Conservation (phyloP, 2,113 vertebrate genomes). For the Anoura caudifer region DNA sequence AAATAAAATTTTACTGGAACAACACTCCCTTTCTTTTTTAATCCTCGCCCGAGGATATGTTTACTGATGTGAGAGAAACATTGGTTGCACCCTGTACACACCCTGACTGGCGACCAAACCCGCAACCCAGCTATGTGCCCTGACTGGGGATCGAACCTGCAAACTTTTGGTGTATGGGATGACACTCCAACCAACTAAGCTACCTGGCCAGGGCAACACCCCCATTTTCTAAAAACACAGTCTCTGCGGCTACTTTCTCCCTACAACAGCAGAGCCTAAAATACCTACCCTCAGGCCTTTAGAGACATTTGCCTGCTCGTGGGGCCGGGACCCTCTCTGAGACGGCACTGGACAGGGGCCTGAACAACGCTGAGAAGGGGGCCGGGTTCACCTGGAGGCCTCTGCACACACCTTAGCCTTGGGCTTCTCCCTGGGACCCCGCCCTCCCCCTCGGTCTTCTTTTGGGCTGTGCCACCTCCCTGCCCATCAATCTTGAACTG, state of each 20-base stretch:
- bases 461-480: not conserved
- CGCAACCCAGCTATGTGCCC: too few species aligned
- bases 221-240: not conserved
- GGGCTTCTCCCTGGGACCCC: not conserved
- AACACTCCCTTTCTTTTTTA: not conserved
- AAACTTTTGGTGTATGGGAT: too few species aligned
- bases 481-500: not conserved
- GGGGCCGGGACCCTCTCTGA: not conserved
- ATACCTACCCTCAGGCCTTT: not conserved
- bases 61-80: too few species aligned
- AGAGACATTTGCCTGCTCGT: not conserved
- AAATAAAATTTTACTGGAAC: not conserved
- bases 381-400: not conserved
- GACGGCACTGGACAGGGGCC: not conserved
- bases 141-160: too few species aligned
- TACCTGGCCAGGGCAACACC: not conserved
- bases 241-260: not conserved
- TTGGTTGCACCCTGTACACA: too few species aligned
- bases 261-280: not conserved
- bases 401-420: fast-evolving
- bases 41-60: too few species aligned
- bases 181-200: too few species aligned
- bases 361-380: not conserved
- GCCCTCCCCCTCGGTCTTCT: not conserved
- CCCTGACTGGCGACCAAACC: too few species aligned